These are phyloP conservation scores for Rhinogobio ventralis DNA, from an alignment of 2,797 vertebrate species.

Conservation along the genomic window DNA sequence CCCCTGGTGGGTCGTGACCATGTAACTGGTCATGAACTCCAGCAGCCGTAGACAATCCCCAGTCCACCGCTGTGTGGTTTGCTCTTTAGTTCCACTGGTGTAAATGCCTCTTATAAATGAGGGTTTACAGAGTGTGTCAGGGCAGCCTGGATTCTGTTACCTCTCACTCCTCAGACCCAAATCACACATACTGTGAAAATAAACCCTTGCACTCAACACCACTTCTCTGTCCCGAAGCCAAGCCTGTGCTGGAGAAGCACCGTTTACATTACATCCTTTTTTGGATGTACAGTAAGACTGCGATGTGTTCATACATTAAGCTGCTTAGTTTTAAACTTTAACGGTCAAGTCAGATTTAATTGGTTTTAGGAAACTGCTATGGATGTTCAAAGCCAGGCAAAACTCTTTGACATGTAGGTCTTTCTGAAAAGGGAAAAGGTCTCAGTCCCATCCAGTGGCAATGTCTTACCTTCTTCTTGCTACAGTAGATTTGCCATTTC, in stretches of 20 bases:
- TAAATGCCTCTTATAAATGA: conserved; percentile 37
- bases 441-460: not conserved
- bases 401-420: not conserved
- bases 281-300: conserved; percentile 2
- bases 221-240: conserved; percentile 18
- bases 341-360: not conserved
- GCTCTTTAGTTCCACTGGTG: conserved; percentile 29
- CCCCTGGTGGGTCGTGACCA: conserved; percentile 29
- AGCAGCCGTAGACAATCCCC: conserved; percentile 12
- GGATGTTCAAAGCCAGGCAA: conserved; percentile 1
- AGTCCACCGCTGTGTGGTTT: conserved; percentile 8
- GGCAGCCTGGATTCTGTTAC: conserved; percentile 41
- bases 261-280: conserved; percentile 26
- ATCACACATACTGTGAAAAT: conserved; percentile 42
- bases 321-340: conserved; percentile 28
- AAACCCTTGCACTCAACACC: conserved; percentile 34
- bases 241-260: conserved; percentile 13
- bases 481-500: conserved; percentile 97
- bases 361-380: conserved; percentile 28
- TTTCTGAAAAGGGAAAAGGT: conserved; percentile 14
- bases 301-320: not conserved
- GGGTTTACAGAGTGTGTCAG: conserved; percentile 43
- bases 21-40: conserved; percentile 15
- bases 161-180: conserved; percentile 48
- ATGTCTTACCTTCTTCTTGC: conserved; percentile 89